Evolutionary conservation across 2,888 invertebrate species (phyloP).

Genomic region (Spicauda simplicius): DNA sequence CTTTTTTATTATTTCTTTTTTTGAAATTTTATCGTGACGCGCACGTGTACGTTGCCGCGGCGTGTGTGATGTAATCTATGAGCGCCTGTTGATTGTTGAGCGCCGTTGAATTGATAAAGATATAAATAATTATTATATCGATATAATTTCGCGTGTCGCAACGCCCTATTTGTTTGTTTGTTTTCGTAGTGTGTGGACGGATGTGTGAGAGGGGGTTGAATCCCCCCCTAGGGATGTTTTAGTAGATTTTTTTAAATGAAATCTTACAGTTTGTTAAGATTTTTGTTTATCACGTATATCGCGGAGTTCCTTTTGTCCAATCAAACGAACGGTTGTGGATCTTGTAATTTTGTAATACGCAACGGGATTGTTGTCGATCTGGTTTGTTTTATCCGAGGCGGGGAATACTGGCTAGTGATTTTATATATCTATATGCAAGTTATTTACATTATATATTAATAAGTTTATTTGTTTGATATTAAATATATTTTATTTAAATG

Average conservation of each 20-base stretch:
- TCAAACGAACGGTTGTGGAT: constrained; percentile 29
- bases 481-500: not conserved
- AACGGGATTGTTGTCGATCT: constrained; percentile 10
- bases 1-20: constrained; percentile 48
- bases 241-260: constrained; percentile 36
- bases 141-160: constrained; percentile 56
- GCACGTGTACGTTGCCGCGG: constrained; percentile 61
- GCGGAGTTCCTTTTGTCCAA: constrained; percentile 28
- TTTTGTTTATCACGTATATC: constrained; percentile 20
- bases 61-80: constrained; percentile 68
- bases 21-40: constrained; percentile 67
- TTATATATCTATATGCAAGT: not conserved
- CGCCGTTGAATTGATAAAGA: constrained; percentile 65
- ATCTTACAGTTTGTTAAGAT: constrained; percentile 13
- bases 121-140: constrained; percentile 51
- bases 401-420: not conserved
- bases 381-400: not conserved
- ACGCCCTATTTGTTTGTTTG: constrained; percentile 43
- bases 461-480: not conserved
- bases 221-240: constrained; percentile 11
- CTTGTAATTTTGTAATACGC: constrained; percentile 20
- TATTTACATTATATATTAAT: not conserved
- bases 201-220: not conserved
- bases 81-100: constrained; percentile 80
- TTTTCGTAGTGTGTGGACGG: constrained; percentile 40